phyloP scores from a whole-genome alignment of 2,888 invertebrate genomes.

The Yponomeuta evonymella region DNA sequence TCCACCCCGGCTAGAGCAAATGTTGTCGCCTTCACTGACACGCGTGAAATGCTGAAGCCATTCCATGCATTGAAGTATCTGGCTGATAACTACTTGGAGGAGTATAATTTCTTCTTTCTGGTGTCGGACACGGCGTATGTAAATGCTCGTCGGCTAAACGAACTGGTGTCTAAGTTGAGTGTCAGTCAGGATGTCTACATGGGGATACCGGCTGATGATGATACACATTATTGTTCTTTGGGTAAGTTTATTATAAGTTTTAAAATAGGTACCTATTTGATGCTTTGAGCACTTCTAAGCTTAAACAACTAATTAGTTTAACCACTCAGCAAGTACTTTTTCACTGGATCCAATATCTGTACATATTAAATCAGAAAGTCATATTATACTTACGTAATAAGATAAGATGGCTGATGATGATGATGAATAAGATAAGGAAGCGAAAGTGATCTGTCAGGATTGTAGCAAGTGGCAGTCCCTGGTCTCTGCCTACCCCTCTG shows the following conservation, averaged over 20 bases:
- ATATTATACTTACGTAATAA: no score
- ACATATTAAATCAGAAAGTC: no score
- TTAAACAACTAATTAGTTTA: no score
- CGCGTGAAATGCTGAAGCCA: conserved; percentile 82
- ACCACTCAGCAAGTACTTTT: no score
- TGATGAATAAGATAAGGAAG: no score
- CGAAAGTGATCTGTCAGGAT: no score
- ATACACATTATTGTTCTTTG: conserved; percentile 80
- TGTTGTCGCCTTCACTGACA: conserved; percentile 92
- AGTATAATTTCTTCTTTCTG: conserved; percentile 95
- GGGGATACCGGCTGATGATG: conserved; percentile 79
- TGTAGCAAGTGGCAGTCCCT: no score
- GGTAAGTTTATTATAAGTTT: conserved; percentile 56
- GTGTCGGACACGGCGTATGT: conserved; percentile 90
- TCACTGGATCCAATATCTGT: no score
- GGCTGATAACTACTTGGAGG: conserved; percentile 90
- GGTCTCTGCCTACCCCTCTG: no score
- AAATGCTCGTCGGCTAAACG: conserved; percentile 84
- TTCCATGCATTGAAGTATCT: conserved; percentile 94
- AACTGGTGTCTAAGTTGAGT: conserved; percentile 85
- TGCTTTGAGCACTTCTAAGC: no score
- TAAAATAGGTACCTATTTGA: no score
- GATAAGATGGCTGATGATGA: no score
- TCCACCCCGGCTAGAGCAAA: conserved; percentile 70
- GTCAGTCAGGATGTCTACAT: conserved; percentile 90